Evolutionary conservation across 2,797 vertebrate species (phyloP).

Genomic region (Smutsia temminckii): DNA sequence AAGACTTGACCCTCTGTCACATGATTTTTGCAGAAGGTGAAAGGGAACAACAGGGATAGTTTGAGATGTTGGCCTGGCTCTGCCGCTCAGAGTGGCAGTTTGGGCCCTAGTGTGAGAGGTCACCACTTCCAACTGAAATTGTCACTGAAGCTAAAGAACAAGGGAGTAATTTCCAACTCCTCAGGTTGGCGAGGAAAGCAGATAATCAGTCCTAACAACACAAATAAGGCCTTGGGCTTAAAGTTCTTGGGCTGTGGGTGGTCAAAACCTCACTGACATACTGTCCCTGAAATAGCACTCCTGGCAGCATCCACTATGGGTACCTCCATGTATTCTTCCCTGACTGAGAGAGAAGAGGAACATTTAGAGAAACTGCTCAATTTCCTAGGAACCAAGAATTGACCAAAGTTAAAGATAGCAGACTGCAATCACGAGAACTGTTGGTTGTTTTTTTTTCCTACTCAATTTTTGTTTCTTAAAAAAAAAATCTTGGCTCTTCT

Average conservation of each 20-base stretch:
- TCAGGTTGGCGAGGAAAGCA: not conserved
- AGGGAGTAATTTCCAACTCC: not conserved
- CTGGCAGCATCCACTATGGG: not conserved
- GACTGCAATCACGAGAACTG: not conserved
- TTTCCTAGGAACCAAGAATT: constrained; percentile 16
- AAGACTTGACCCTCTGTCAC: not conserved
- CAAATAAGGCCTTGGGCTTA: not conserved
- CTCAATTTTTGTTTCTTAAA: constrained; percentile 8
- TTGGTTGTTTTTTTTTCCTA: not conserved
- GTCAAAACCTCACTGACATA: not conserved
- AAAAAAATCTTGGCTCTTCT: not conserved
- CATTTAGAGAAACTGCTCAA: fast-evolving
- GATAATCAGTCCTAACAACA: not conserved
- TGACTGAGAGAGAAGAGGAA: not conserved
- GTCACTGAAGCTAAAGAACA: not conserved
- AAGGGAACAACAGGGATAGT: not conserved
- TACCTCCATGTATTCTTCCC: not conserved
- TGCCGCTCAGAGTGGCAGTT: not conserved
- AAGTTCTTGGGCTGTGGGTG: not conserved
- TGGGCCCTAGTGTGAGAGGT: not conserved
- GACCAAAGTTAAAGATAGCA: not conserved
- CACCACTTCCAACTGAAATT: not conserved
- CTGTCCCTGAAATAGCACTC: not conserved
- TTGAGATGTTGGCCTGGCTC: not conserved
- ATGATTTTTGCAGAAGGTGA: not conserved